Base-by-base conservation (phyloP, 2,888 invertebrate genomes). In the Acheta domesticus region DNA sequence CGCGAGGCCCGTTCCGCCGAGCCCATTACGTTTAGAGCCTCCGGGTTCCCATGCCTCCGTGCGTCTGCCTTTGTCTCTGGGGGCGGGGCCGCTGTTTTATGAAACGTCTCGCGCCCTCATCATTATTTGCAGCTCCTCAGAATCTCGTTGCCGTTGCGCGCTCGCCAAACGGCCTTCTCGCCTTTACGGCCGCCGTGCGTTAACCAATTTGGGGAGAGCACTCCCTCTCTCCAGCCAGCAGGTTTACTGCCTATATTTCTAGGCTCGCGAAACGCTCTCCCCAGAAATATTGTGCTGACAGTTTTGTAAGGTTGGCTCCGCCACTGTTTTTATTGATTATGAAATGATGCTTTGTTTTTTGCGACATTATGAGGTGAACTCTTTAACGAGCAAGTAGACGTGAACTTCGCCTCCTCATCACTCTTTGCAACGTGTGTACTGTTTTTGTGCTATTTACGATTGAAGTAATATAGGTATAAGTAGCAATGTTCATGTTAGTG, bases 71-170 rank as follows among this genome's bases (percentile, higher is more conserved):
- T 62, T 62, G 62, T 62, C 62, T n/a, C 62, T 14, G 1, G n/a
- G 4, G 62, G 62, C 62, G 62, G 16, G 62, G 62, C 62, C 16
- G 62, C 62, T 62, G 62, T 62, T 62, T 62, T 62, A 62, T 62
- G 62, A 62, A 62, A 62, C 62, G 62, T n/a, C 62, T 62, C 62
- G 16, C n/a, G 62, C 62, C 62, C 16, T n/a, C 62, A n/a, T 62
- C 62, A 62, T 62, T 62, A 62, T 62, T 62, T 62, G 62, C 62
- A 62, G 62, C 62, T 62, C 62, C 62, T 62, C n/a, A n/a, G 62
- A n/a, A 62, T 62, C 62, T n/a, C 62, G 16, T 62, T 62, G 16
- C n/a, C 62, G n/a, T 8, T n/a, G 62, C 62, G 62, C n/a, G 0
- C 62, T 19, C 14, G 62, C 62, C 16, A 62, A 62, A 62, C 62